Percentiles rank a stretch among this genome's conserved stretches.
Conservation (phyloP, 2,888 invertebrate species). For the Amphipoea lucens region DNA sequence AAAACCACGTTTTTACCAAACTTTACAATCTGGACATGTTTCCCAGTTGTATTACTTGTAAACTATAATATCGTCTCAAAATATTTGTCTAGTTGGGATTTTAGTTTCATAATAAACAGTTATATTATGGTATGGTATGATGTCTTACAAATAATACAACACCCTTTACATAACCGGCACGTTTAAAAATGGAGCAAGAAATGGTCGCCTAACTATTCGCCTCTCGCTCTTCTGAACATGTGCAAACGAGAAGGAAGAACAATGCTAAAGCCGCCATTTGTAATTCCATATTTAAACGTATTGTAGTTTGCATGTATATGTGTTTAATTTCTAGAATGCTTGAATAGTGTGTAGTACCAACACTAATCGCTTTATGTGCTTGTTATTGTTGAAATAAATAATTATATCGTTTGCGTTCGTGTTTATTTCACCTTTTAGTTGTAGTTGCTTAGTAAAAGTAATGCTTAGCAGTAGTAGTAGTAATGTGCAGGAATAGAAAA, state of each 20-base stretch:
- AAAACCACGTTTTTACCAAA: neutral
- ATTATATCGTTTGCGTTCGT: slow-evolving; percentile 53
- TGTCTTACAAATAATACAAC: slow-evolving; percentile 33
- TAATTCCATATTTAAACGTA: slow-evolving; percentile 33
- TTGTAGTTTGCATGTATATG: slow-evolving; percentile 61
- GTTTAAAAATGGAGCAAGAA: slow-evolving; percentile 37
- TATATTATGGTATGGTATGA: neutral
- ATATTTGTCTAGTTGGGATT: neutral
- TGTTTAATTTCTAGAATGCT: slow-evolving; percentile 47
- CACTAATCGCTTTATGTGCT: slow-evolving; percentile 59
- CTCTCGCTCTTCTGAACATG: slow-evolving; percentile 3
- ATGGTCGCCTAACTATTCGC: neutral
- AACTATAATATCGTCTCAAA: neutral
- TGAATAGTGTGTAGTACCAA: slow-evolving; percentile 51
- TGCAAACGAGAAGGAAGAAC: slow-evolving; percentile 20
- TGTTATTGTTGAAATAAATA: slow-evolving; percentile 63
- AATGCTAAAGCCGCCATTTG: slow-evolving; percentile 30
- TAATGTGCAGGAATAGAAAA: neutral
- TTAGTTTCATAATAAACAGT: neutral
- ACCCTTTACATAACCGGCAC: neutral
- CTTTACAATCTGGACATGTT: neutral
- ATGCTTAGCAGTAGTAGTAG: neutral
- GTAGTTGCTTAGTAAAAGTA: slow-evolving; percentile 12
- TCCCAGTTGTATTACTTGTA: slow-evolving; percentile 26
- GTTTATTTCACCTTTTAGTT: slow-evolving; percentile 61